Conservation (phyloP, 2,797 vertebrate species). For the Mycteria americana region DNA sequence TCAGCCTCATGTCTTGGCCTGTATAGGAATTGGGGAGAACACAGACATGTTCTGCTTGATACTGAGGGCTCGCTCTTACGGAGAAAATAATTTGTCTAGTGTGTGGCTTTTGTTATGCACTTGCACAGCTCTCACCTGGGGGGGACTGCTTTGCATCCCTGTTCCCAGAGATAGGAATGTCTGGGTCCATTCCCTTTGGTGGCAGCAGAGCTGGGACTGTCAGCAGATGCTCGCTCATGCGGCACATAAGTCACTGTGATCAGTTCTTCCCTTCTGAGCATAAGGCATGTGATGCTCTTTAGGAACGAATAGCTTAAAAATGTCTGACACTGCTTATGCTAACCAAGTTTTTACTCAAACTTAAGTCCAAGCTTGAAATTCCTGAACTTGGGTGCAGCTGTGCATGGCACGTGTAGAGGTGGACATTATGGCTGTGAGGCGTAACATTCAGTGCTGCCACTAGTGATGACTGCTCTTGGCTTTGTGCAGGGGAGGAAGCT, state of each 20-base stretch:
- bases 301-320: not conserved
- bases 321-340: not conserved
- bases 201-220: not conserved
- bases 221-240: not conserved
- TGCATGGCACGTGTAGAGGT: accelerated
- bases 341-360: not conserved
- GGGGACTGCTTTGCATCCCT: not conserved
- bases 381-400: not conserved
- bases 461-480: not conserved
- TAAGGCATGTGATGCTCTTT: not conserved
- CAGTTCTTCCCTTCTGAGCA: not conserved
- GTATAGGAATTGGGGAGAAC: not conserved
- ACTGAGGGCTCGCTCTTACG: not conserved
- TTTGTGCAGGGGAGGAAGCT: not conserved
- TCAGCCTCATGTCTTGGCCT: not conserved
- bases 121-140: not conserved
- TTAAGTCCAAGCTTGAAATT: not conserved
- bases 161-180: not conserved
- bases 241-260: not conserved
- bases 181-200: not conserved
- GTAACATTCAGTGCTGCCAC: accelerated
- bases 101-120: not conserved
- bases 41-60: not conserved
- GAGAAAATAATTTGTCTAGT: not conserved
- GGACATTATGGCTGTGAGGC: not conserved